Evolutionary conservation across 2,113 vertebrate genomes (phyloP).

Genomic region (Otis tarda): DNA sequence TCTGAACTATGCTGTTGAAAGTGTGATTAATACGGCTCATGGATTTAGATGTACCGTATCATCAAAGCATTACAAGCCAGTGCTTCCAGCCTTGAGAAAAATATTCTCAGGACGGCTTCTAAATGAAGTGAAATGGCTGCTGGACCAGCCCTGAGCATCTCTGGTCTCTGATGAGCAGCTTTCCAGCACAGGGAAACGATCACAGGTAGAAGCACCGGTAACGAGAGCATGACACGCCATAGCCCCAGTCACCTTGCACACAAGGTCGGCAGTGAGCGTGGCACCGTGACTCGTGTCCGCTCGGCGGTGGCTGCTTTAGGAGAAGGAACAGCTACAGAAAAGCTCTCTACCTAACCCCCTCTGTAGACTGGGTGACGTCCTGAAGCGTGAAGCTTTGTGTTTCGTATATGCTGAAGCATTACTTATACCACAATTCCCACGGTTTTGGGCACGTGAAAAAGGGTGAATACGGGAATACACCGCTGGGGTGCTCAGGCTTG

Average conservation of each 20-base stretch:
- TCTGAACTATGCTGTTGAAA: neutral
- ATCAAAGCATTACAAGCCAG: neutral
- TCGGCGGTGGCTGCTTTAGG: neutral
- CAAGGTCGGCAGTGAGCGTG: too few relatives aligned
- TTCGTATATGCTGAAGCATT: neutral
- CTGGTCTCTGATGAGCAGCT: neutral
- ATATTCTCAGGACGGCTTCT: neutral
- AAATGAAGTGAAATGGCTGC: neutral
- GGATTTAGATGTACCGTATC: neutral
- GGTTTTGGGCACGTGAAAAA: neutral
- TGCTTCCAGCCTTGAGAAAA: neutral
- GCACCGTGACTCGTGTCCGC: accelerated
- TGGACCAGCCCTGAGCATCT: neutral
- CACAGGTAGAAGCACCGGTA: neutral
- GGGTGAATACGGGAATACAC: neutral
- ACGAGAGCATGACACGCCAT: accelerated
- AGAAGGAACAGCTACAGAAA: neutral
- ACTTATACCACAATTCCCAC: neutral
- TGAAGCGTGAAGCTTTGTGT: neutral
- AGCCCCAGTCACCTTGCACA: neutral
- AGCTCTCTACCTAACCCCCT: neutral
- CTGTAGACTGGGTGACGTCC: accelerated
- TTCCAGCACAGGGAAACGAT: neutral
- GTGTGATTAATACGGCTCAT: neutral
- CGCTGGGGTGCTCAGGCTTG: neutral